These are phyloP conservation scores for Botrylloides violaceus DNA, from an alignment of 23 tunicate genomes.

Conservation along the genomic window DNA sequence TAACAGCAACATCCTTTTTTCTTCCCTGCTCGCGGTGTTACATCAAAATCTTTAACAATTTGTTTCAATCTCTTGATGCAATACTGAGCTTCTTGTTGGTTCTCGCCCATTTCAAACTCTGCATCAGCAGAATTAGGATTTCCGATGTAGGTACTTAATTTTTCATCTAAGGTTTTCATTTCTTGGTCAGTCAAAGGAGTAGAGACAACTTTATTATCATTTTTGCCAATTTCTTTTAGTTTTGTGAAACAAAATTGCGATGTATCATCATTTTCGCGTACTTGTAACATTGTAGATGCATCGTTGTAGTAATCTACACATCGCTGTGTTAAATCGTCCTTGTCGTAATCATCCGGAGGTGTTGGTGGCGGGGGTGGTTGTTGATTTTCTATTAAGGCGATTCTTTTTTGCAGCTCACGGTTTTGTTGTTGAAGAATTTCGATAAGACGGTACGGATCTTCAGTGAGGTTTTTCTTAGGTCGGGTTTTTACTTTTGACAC, in stretches of 20 bases:
- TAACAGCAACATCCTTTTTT: slow-evolving; percentile 19
- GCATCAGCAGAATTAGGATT: background rate
- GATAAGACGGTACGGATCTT: slow-evolving; percentile 45
- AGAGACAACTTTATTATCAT: background rate
- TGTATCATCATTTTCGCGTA: background rate
- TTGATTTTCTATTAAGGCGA: background rate
- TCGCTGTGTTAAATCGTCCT: background rate
- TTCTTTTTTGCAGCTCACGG: background rate
- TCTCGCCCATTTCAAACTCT: background rate
- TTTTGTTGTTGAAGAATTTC: slow-evolving; percentile 42
- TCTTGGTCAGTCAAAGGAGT: slow-evolving; percentile 4
- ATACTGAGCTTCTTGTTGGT: slow-evolving; percentile 1
- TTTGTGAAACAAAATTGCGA: slow-evolving; percentile 12
- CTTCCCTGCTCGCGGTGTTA: background rate
- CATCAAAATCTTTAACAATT: background rate
- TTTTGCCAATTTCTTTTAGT: slow-evolving; percentile 12
- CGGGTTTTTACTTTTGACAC: slow-evolving; percentile 63
- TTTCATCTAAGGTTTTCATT: background rate
- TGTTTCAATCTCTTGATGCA: slow-evolving; percentile 11
- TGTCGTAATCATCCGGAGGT: background rate
- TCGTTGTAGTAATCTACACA: slow-evolving; percentile 9
- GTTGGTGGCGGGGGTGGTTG: background rate
- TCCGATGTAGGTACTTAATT: background rate
- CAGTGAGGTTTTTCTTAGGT: slow-evolving; percentile 49
- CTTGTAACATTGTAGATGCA: background rate